Percentiles rank a stretch among this genome's conserved stretches.
These are phyloP conservation scores for Neosilurus mollespiculum DNA, from an alignment of 2,797 vertebrate genomes.

Conservation along the genomic window DNA sequence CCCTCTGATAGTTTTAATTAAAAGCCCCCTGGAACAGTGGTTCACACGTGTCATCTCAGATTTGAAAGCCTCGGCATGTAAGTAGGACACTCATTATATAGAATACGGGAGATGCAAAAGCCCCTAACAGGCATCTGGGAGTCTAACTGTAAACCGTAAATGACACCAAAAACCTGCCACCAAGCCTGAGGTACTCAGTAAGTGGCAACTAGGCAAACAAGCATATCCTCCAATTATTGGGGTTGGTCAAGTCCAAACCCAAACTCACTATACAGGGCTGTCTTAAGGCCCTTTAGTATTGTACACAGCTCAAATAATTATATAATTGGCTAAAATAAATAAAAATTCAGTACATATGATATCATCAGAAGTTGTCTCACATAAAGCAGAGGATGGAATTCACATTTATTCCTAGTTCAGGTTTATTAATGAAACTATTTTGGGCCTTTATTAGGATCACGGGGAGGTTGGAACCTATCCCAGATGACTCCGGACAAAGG, in stretches of 20 bases:
- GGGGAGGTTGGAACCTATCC: too few species aligned
- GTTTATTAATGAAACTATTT: neutral
- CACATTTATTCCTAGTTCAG: neutral
- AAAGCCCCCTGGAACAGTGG: conserved; percentile 72
- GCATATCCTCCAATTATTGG: neutral
- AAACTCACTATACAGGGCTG: neutral
- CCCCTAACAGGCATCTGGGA: conserved; percentile 57
- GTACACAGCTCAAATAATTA: conserved; percentile 7
- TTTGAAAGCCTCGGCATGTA: conserved; percentile 69
- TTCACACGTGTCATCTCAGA: conserved; percentile 76
- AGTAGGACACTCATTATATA: conserved; percentile 74
- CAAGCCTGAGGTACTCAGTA: conserved; percentile 40
- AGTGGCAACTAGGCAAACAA: conserved; percentile 16
- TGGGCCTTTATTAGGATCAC: too few species aligned
- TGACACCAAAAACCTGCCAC: conserved; percentile 50
- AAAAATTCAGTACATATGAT: neutral
- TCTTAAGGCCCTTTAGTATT: neutral
- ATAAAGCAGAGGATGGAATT: neutral
- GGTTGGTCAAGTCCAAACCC: neutral
- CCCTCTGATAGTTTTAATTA: conserved; percentile 77
- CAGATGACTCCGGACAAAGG: too few species aligned
- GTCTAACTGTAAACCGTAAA: conserved; percentile 58
- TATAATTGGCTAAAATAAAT: neutral
- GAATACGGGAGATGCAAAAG: conserved; percentile 59
- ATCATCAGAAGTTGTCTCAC: neutral